A percentile compares a stretch with the other conserved stretches of the same genome.
Evolutionary conservation across 2,888 invertebrate species (phyloP).

Genomic region (Seira ritae): DNA sequence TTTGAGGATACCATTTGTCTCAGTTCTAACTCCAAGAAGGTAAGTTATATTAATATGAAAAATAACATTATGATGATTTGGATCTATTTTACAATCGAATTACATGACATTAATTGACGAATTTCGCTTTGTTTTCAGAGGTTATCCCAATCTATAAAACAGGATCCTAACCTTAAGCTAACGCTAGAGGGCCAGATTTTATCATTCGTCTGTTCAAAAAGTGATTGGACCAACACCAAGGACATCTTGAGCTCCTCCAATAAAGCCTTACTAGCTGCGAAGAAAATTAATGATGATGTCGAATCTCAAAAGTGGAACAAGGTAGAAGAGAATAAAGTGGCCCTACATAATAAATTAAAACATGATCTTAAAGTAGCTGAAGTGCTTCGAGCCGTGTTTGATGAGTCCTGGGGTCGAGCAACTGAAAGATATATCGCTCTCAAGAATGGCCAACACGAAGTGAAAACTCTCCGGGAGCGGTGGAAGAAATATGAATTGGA

Average conservation of each 20-base stretch:
- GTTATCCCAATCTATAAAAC: neutral
- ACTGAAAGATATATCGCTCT: neutral
- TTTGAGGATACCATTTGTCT: conserved; percentile 37
- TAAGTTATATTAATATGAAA: neutral
- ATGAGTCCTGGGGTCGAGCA: neutral
- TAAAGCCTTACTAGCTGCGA: neutral
- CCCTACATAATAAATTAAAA: neutral
- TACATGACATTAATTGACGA: neutral
- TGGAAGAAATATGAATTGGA: too few species aligned
- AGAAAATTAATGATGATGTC: conserved; percentile 2
- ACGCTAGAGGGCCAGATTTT: conserved; percentile 34
- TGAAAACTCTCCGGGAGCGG: too few species aligned
- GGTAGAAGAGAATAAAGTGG: neutral
- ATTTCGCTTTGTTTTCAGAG: neutral
- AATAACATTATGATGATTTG: neutral
- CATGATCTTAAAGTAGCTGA: conserved; percentile 17
- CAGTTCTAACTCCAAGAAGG: conserved; percentile 17
- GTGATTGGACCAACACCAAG: neutral
- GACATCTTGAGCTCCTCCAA: neutral
- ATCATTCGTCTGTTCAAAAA: neutral
- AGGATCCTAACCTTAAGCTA: neutral
- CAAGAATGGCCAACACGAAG: neutral
- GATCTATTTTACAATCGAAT: neutral
- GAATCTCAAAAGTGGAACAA: neutral
- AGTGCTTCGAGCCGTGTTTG: neutral